These are phyloP conservation scores for Spheniscus humboldti DNA, from an alignment of 2,797 vertebrate species.

Conservation along the genomic window DNA sequence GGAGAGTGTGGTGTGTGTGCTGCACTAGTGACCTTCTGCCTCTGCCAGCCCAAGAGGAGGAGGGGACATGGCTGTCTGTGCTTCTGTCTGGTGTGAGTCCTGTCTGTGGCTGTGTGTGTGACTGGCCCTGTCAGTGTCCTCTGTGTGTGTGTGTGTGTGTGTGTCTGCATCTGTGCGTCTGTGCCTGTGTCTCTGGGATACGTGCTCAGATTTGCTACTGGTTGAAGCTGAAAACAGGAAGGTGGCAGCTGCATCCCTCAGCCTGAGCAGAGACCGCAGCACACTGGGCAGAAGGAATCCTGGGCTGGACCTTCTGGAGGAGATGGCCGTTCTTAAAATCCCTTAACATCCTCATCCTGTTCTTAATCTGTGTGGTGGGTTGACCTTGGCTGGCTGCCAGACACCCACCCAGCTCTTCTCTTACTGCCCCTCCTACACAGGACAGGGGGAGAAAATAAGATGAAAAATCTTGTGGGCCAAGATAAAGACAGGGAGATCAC, in stretches of 20 bases:
- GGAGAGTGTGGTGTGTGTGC: too few relatives aligned
- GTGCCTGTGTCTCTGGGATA: background rate
- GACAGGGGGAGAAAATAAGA: background rate
- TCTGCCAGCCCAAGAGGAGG: background rate
- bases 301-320: background rate
- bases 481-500: background rate
- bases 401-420: background rate
- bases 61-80: accelerated
- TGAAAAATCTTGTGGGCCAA: background rate
- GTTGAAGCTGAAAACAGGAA: background rate
- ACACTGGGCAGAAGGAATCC: background rate
- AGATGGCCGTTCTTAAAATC: background rate
- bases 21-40: background rate
- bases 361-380: background rate
- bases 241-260: background rate
- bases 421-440: background rate
- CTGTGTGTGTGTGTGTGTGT: too few relatives aligned
- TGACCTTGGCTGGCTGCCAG: background rate
- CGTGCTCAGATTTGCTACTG: background rate
- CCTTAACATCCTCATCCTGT: background rate
- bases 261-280: background rate
- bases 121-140: accelerated
- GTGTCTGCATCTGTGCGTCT: background rate
- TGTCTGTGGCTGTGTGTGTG: background rate
- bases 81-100: too few relatives aligned